A percentile compares a stretch with the other conserved stretches of the same genome.
phyloP scores from a whole-genome alignment of 2,888 invertebrate species.

The Ectemnius lituratus region DNA sequence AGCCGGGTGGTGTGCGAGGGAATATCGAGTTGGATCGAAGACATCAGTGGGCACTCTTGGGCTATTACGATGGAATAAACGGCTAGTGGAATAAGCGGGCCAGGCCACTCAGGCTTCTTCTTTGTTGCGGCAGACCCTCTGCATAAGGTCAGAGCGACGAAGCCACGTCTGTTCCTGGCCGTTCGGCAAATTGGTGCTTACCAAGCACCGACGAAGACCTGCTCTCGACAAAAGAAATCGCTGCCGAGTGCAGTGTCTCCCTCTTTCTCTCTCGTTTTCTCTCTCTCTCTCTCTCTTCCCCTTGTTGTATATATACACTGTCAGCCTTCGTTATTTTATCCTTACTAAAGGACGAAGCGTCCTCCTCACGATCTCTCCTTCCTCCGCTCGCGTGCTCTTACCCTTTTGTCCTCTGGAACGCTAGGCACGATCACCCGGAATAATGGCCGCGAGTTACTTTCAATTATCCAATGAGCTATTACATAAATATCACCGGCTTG shows the following conservation, averaged over 20 bases:
- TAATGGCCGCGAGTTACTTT: slow-evolving; percentile 28
- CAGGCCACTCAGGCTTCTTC: slow-evolving; percentile 15
- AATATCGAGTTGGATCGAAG: no score
- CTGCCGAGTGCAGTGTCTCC: slow-evolving; percentile 18
- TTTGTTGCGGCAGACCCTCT: slow-evolving; percentile 20
- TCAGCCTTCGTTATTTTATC: no score
- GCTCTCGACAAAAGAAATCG: slow-evolving; percentile 32
- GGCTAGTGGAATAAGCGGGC: background rate
- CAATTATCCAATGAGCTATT: slow-evolving; percentile 35
- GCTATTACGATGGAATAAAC: slow-evolving; percentile 12
- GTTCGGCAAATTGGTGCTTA: slow-evolving; percentile 39
- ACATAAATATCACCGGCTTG: slow-evolving; percentile 19
- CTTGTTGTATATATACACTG: no score
- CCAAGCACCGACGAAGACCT: slow-evolving; percentile 5
- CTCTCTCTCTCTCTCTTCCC: no score
- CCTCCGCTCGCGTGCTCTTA: background rate
- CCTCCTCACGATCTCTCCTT: background rate
- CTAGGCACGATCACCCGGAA: slow-evolving; percentile 6
- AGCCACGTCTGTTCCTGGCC: slow-evolving; percentile 26
- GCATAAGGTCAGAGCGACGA: slow-evolving; percentile 17
- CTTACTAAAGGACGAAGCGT: background rate
- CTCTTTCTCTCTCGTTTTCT: no score
- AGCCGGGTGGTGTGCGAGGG: no score
- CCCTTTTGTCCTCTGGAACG: background rate
- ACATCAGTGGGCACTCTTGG: background rate